Percentiles rank a stretch among this genome's conserved stretches.
Conservation (phyloP, 1,140 invertebrate species). For the Lepidurus arcticus region DNA sequence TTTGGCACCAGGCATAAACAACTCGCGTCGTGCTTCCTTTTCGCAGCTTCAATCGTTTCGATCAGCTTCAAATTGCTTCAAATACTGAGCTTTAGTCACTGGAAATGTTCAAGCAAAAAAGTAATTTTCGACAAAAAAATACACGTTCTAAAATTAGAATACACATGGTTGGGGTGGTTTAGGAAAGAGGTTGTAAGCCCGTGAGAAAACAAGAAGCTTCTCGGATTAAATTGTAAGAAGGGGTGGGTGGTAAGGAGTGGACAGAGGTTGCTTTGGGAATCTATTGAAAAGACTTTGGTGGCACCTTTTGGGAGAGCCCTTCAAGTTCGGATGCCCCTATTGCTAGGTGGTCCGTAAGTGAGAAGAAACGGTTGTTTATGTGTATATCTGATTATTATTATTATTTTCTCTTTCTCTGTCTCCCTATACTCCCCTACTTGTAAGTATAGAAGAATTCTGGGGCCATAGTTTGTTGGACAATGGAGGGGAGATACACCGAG, state of each 20-base stretch:
- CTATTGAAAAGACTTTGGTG: background rate
- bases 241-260: background rate
- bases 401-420: background rate
- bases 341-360: background rate
- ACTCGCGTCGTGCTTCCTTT: background rate
- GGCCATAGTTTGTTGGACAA: background rate
- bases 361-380: constrained; percentile 5
- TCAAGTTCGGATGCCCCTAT: background rate
- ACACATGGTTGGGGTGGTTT: background rate
- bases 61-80: too few relatives aligned
- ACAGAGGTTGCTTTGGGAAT: background rate
- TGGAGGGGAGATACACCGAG: background rate
- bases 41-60: too few relatives aligned
- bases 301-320: background rate
- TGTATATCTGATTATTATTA: background rate
- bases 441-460: background rate
- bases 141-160: too few relatives aligned
- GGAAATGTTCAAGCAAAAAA: too few relatives aligned
- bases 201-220: constrained; percentile 11
- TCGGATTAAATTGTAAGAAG: background rate
- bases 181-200: background rate
- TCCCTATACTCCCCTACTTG: background rate
- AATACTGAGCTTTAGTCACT: too few relatives aligned
- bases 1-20: background rate
- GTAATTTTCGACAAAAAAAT: too few relatives aligned